A percentile compares a stretch with the other conserved stretches of the same genome.
phyloP scores from a whole-genome alignment of 2,888 invertebrate species.

The Pseudococcus longispinus region DNA sequence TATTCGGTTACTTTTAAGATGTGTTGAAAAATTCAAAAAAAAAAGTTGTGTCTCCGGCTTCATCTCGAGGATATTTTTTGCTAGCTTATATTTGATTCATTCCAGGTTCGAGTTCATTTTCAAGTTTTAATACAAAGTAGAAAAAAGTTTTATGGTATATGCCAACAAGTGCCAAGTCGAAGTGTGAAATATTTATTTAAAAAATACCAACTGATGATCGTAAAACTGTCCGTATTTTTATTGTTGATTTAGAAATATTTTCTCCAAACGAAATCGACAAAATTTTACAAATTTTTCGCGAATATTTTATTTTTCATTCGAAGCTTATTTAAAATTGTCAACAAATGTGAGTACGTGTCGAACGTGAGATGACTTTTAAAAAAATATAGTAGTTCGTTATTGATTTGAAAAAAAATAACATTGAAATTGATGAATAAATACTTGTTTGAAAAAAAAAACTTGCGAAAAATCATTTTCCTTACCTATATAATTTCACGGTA shows the following conservation, averaged over 20 bases:
- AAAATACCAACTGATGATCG: neutral
- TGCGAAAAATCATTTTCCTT: neutral
- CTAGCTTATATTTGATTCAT: constrained; percentile 1
- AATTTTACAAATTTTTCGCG: neutral
- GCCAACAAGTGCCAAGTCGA: neutral
- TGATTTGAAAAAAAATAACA: too few species aligned
- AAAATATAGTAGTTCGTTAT: too few species aligned
- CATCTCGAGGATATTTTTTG: neutral
- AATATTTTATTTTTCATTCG: neutral
- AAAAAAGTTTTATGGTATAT: neutral
- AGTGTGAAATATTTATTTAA: neutral
- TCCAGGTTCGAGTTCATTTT: constrained; percentile 1
- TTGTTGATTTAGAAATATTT: neutral
- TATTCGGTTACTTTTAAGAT: neutral
- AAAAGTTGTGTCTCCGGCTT: neutral
- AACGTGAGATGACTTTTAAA: neutral
- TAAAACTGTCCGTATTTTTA: neutral
- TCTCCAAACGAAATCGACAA: neutral
- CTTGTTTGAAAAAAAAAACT: neutral
- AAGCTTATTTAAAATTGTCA: neutral
- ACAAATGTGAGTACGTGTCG: neutral
- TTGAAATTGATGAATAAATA: too few species aligned
- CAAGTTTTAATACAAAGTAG: neutral
- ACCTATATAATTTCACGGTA: neutral
- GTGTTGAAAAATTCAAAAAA: neutral